phyloP scores from a whole-genome alignment of 2,797 vertebrate genomes.

The Sebastolobus altivelis region DNA sequence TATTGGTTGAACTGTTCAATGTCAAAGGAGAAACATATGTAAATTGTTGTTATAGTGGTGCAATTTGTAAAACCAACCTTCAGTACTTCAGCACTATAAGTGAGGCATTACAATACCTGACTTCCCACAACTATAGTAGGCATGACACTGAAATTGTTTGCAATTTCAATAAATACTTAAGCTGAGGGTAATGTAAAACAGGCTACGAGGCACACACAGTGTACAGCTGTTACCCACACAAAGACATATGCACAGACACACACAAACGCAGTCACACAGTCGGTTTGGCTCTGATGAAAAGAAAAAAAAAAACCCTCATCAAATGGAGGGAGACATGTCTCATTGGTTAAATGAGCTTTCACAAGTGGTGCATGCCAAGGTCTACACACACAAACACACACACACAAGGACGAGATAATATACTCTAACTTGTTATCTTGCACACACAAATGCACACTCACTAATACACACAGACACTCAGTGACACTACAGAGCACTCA shows the following conservation, averaged over 20 bases:
- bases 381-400: slow-evolving; percentile 20
- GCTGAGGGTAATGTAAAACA: slow-evolving; percentile 19
- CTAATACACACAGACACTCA: slow-evolving; percentile 33
- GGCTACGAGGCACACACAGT: background rate
- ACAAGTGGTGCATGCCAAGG: slow-evolving; percentile 2
- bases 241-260: slow-evolving; percentile 9
- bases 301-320: slow-evolving; percentile 37
- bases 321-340: slow-evolving; percentile 54
- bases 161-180: slow-evolving; percentile 19
- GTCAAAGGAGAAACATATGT: slow-evolving; percentile 59
- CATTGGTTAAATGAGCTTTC: slow-evolving; percentile 57
- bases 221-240: slow-evolving; percentile 17
- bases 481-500: slow-evolving; percentile 50
- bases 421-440: slow-evolving; percentile 18
- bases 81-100: slow-evolving; percentile 3
- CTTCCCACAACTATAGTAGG: background rate
- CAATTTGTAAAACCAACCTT: slow-evolving; percentile 20
- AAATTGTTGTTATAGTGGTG: slow-evolving; percentile 27
- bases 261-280: slow-evolving; percentile 2
- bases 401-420: slow-evolving; percentile 22
- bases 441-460: slow-evolving; percentile 36
- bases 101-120: slow-evolving; percentile 24
- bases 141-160: slow-evolving; percentile 20
- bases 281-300: slow-evolving; percentile 50
- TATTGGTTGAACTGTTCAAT: slow-evolving; percentile 53